Evolutionary conservation across 2,113 vertebrate species (phyloP), one percentile per base, ranked within the genome.

Genomic region (Aspidoscelis tigris): DNA sequence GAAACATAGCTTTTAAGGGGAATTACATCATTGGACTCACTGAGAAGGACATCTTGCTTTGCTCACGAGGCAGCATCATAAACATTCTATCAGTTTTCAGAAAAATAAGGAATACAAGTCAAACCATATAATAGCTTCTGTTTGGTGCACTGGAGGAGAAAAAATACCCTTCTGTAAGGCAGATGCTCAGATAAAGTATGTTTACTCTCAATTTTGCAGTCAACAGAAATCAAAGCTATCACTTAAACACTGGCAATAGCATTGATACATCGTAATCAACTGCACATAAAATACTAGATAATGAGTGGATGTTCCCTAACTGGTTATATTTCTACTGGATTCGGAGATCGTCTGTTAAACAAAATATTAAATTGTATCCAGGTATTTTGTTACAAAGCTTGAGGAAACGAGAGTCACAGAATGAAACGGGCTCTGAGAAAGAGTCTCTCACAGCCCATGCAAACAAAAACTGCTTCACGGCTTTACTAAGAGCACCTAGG

Each of bases 1-100:
- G 85, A 55, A 68, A 55, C 26, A 47, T 22, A 86, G 26, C 12
- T 75, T 82, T 87, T 83, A 50, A 44, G 41, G 89, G 55, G 80
- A 64, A 41, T 78, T 8, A 78, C n/a, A 50, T 8, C 0, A 0
- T 61, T 12, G 3, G 8, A 58, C 11, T 8, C 44, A 24, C 0
- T 41, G 64, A 73, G 10, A 14, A 20, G 53, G 20, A 10, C 58
- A 0, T 0, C 0, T 41, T 65, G 80, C 89, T 53, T 41, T 18
- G 20, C 44, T 12, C 33, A 4, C 0, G 41, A 74, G 55, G 65
- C n/a, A 2, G 14, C 20, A 24, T 0, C 0, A 8, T 0, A 75
- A 68, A 78, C 5, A 3, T 7, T 79, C 1, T 1, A 18, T 5
- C 74, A 9, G 0, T 10, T 82, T 5, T 53, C 26, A 44, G 50